Percentiles rank a stretch among this genome's conserved stretches.
Evolutionary conservation across 2,113 vertebrate genomes (phyloP).

Genomic region (Corapipo altera): DNA sequence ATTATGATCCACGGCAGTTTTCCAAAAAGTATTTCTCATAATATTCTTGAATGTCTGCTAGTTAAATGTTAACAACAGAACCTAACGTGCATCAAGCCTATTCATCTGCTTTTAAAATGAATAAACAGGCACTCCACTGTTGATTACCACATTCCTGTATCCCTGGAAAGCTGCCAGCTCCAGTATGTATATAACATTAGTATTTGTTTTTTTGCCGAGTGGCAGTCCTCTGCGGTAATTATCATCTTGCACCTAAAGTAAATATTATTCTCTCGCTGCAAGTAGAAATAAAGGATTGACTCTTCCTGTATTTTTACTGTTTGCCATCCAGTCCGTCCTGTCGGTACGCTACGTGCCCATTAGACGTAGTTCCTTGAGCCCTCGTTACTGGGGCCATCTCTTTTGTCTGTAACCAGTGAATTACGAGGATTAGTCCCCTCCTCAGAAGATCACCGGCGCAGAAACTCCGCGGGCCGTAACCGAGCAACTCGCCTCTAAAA

Average conservation of each 20-base stretch:
- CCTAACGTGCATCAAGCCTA: background rate
- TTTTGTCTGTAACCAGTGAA: background rate
- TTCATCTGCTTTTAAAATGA: background rate
- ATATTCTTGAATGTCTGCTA: background rate
- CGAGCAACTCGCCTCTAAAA: background rate
- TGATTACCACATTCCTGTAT: slow-evolving; percentile 22
- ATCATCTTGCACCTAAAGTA: slow-evolving; percentile 7
- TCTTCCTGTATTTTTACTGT: background rate
- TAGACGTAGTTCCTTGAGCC: background rate
- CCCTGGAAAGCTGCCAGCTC: background rate
- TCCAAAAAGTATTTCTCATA: background rate
- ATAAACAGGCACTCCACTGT: slow-evolving; percentile 1
- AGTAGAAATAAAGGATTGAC: background rate
- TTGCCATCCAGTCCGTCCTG: background rate
- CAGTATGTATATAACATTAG: background rate
- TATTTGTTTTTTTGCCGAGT: background rate
- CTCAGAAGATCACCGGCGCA: background rate
- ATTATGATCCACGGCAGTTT: background rate
- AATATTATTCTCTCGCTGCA: background rate
- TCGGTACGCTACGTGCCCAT: background rate
- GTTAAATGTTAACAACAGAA: background rate
- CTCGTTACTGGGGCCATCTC: background rate
- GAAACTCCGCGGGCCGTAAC: background rate
- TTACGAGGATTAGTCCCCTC: background rate
- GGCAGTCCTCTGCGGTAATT: background rate